Conservation (phyloP, 2,113 vertebrate species). For the Furnarius figulus region DNA sequence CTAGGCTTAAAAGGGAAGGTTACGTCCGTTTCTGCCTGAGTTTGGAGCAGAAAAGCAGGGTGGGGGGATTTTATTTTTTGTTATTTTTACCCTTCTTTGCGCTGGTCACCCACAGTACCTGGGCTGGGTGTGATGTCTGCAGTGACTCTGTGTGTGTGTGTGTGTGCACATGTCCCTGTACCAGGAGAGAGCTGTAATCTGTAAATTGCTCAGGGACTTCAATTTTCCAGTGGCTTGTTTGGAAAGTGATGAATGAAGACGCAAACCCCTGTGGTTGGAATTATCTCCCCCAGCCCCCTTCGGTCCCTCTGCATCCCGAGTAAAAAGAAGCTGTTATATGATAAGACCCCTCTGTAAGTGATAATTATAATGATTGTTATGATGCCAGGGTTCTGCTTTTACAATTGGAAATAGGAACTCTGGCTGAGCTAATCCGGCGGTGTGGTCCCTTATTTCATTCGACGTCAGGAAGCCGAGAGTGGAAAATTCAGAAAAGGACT, state of each 20-base stretch:
- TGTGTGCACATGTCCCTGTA: neutral
- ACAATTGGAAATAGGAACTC: constrained; percentile 54
- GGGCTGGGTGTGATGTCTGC: neutral
- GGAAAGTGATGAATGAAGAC: constrained; percentile 72
- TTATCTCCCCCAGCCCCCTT: constrained; percentile 25
- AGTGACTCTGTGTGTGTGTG: neutral
- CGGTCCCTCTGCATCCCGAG: neutral
- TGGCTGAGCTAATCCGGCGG: constrained; percentile 49
- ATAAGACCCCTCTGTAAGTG: constrained; percentile 66
- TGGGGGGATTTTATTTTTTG: neutral
- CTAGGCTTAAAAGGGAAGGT: constrained; percentile 75
- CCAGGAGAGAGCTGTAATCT: constrained; percentile 54
- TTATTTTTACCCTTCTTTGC: neutral
- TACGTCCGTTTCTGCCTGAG: constrained; percentile 63
- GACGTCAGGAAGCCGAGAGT: constrained; percentile 19
- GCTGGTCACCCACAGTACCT: neutral
- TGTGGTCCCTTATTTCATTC: constrained; percentile 54
- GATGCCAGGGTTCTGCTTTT: constrained; percentile 46
- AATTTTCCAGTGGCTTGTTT: constrained; percentile 65
- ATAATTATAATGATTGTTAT: constrained; percentile 72
- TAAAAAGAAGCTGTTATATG: constrained; percentile 66
- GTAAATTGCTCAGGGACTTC: constrained; percentile 66
- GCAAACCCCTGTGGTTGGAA: constrained; percentile 54
- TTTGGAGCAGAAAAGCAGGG: constrained; percentile 23
- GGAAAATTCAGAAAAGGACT: constrained; percentile 46